phyloP scores from a whole-genome alignment of 1,140 invertebrate species.

The Odontomachus brunneus region DNA sequence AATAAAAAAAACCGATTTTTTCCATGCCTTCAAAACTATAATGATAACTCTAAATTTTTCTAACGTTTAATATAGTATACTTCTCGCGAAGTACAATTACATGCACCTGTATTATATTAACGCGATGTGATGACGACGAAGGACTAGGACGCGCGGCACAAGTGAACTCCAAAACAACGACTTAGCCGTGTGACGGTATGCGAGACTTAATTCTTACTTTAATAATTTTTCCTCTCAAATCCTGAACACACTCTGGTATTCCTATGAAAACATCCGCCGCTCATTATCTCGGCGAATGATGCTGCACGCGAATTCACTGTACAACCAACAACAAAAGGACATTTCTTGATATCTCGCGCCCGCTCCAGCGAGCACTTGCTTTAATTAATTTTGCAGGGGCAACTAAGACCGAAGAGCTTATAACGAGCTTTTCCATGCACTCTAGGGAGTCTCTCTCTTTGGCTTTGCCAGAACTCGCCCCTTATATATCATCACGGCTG shows the following conservation, averaged over 20 bases:
- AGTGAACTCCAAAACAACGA: conserved; percentile 11
- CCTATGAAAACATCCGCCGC: conserved; percentile 5
- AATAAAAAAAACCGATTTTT: too few relatives aligned
- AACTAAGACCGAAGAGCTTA: conserved; percentile 76
- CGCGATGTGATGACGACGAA: background rate
- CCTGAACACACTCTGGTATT: background rate
- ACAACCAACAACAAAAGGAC: conserved; percentile 38
- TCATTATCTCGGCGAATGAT: conserved; percentile 41
- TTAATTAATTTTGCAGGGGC: conserved; percentile 78
- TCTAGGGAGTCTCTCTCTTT: conserved; percentile 56
- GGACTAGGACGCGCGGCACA: conserved; percentile 28
- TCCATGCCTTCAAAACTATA: too few relatives aligned
- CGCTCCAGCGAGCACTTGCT: conserved; percentile 64
- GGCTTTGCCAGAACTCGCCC: conserved; percentile 48
- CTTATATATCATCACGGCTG: conserved; percentile 34
- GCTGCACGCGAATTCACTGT: conserved; percentile 11
- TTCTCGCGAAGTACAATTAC: background rate
- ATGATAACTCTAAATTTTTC: too few relatives aligned
- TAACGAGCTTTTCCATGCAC: conserved; percentile 72
- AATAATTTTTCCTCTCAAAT: conserved; percentile 28
- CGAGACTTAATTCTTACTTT: conserved; percentile 48
- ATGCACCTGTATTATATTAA: background rate
- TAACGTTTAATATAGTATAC: background rate
- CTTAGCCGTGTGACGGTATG: background rate
- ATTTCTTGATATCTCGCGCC: conserved; percentile 72